Conservation (phyloP, 2,888 invertebrate genomes). For the Tanaodytes sp. region DNA sequence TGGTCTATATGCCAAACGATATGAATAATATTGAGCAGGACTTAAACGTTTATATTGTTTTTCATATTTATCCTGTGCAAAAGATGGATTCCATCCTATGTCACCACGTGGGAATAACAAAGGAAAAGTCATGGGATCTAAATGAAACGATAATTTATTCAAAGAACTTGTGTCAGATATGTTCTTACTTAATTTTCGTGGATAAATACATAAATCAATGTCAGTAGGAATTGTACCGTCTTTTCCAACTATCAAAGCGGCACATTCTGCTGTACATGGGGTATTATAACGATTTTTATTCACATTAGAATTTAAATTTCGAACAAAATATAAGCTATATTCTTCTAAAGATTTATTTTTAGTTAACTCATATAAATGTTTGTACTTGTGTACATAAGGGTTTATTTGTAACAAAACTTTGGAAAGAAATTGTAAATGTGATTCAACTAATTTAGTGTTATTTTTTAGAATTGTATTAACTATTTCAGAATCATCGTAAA, state of each 20-base stretch:
- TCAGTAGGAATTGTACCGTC: constrained; percentile 14
- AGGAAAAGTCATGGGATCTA: constrained; percentile 31
- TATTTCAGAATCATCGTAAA: too few relatives aligned
- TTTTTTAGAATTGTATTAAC: too few relatives aligned
- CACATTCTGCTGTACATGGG: constrained; percentile 28
- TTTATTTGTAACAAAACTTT: constrained; percentile 4
- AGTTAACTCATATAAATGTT: constrained; percentile 18
- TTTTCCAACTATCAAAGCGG: constrained; percentile 17
- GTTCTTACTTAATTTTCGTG: constrained; percentile 1
- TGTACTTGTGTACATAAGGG: constrained; percentile 21
- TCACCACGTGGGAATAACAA: constrained; percentile 16
- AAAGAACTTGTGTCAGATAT: background rate
- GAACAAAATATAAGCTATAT: constrained; percentile 15
- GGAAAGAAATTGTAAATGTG: constrained; percentile 16
- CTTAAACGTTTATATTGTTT: constrained; percentile 1
- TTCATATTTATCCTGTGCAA: background rate
- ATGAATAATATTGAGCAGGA: constrained; percentile 35
- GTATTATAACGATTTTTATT: too few relatives aligned
- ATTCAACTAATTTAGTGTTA: too few relatives aligned
- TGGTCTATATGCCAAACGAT: constrained; percentile 23
- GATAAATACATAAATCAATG: constrained; percentile 33
- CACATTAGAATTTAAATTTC: constrained; percentile 7
- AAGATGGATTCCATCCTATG: constrained; percentile 26
- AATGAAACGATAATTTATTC: constrained; percentile 37
- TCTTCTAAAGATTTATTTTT: background rate